Conservation (phyloP, 2,113 vertebrate species). For the Mustela lutreola region DNA sequence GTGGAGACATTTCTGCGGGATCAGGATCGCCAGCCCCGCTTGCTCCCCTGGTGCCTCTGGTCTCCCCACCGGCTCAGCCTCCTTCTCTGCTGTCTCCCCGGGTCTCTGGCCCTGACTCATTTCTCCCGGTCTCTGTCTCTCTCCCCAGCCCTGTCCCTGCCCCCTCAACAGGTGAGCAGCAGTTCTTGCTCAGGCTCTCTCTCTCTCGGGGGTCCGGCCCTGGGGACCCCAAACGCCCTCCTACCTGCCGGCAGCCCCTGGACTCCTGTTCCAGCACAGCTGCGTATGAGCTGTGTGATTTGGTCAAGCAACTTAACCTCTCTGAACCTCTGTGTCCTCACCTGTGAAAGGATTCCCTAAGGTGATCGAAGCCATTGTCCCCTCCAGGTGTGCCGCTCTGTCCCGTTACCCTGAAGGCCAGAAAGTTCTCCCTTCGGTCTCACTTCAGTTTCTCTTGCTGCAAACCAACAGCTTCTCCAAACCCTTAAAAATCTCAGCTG, state of each 20-base stretch:
- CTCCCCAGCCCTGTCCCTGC: not conserved
- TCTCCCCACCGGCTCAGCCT: not conserved
- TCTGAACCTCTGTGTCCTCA: slow-evolving; percentile 52
- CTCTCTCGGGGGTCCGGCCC: not conserved
- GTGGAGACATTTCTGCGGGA: slow-evolving; percentile 88
- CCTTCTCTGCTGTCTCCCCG: not conserved
- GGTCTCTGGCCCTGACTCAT: not conserved
- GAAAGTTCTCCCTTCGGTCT: not conserved
- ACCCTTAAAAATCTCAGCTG: not conserved
- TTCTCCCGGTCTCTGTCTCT: not conserved
- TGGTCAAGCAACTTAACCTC: not conserved
- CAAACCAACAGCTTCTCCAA: not conserved
- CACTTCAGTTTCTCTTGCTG: not conserved
- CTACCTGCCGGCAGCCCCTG: not conserved
- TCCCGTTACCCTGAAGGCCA: not conserved
- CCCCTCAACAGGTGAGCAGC: not conserved
- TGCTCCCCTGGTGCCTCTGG: not conserved
- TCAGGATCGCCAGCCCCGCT: slow-evolving; percentile 63
- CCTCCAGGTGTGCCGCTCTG: not conserved
- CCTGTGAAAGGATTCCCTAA: not conserved
- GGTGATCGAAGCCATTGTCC: not conserved
- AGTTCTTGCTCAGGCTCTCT: not conserved
- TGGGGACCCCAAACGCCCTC: not conserved
- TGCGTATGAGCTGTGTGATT: not conserved
- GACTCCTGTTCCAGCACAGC: not conserved